Percentiles rank a stretch among this genome's conserved stretches.
Evolutionary conservation across 2,797 vertebrate genomes (phyloP).

Genomic region (Meda fulgida): DNA sequence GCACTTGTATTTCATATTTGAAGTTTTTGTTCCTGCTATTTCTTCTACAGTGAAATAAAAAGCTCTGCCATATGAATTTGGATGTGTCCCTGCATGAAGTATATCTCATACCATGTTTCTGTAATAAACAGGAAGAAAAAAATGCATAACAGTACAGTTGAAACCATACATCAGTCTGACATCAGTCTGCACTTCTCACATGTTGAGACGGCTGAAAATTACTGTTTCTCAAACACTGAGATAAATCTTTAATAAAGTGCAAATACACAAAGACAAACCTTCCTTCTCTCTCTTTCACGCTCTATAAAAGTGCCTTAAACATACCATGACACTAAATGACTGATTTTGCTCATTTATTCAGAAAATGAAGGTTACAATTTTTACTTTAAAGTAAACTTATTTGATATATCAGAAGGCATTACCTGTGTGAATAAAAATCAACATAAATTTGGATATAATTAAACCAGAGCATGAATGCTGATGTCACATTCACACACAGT

Average conservation of each 20-base stretch:
- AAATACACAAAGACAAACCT: background rate
- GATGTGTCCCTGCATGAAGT: background rate
- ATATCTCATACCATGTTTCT: background rate
- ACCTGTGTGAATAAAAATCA: too few species aligned
- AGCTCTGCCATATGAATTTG: background rate
- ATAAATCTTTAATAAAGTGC: background rate
- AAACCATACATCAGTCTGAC: background rate
- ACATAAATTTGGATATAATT: too few species aligned
- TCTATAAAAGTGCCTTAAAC: background rate
- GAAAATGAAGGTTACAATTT: too few species aligned
- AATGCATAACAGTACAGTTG: background rate
- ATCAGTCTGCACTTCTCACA: background rate
- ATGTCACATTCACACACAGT: too few species aligned
- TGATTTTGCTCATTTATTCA: background rate
- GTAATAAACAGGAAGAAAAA: background rate
- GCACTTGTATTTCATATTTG: conserved; percentile 18
- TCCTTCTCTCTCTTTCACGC: background rate
- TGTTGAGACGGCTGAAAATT: background rate
- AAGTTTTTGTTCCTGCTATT: conserved; percentile 8
- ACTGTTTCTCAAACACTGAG: background rate
- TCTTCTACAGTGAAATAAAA: conserved; percentile 33
- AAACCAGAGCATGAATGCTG: too few species aligned
- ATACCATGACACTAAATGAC: background rate
- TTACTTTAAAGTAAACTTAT: too few species aligned
- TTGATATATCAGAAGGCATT: too few species aligned